Conservation (phyloP, 2,113 vertebrate genomes). For the Lepus americanus region DNA sequence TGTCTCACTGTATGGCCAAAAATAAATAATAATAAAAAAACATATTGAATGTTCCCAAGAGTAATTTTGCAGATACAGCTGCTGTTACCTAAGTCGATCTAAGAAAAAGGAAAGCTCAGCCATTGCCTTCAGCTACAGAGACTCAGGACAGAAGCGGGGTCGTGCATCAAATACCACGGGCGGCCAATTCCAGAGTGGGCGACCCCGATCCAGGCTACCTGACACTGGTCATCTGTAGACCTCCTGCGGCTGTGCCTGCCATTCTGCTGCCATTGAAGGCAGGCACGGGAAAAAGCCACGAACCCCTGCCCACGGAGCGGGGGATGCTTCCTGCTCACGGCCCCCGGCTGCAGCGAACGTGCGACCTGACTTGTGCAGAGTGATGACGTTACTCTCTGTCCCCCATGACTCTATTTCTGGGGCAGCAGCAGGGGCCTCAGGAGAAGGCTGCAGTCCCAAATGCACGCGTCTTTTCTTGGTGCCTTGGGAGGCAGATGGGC, state of each 20-base stretch:
- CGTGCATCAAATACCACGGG: not conserved
- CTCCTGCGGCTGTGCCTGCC: not conserved
- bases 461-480: accelerated
- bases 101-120: not conserved
- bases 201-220: not conserved
- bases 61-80: not conserved
- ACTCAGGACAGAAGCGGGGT: not conserved
- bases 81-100: not conserved
- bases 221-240: not conserved
- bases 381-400: no score
- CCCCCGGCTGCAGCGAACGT: not conserved
- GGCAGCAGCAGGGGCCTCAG: not conserved
- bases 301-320: no score
- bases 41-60: not conserved
- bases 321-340: no score
- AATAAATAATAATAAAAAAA: not conserved
- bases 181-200: not conserved
- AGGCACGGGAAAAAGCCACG: not conserved
- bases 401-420: not conserved
- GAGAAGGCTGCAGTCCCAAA: not conserved
- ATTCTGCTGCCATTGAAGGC: not conserved
- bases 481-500: constrained; percentile 27
- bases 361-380: no score
- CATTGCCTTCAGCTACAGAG: not conserved
- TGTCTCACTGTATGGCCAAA: not conserved